Evolutionary conservation across 2,797 vertebrate species (phyloP).

Genomic region (Sebastes matsubarae): DNA sequence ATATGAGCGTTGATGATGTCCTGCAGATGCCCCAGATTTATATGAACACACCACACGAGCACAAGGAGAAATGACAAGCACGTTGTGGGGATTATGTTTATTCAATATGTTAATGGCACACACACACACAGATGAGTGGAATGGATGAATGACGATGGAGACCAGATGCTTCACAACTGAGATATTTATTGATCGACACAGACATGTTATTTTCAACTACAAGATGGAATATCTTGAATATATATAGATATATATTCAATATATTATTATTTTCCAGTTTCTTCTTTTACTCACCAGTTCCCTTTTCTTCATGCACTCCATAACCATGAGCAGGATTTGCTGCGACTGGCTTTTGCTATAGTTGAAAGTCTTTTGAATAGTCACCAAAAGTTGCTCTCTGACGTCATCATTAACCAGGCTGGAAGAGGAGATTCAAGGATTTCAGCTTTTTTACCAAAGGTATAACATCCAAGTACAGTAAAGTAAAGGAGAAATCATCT

Average conservation of each 20-base stretch:
- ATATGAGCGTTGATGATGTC: conserved; percentile 7
- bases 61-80: conserved; percentile 63
- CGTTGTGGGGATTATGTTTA: conserved; percentile 72
- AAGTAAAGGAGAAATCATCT: not conserved
- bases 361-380: conserved; percentile 98
- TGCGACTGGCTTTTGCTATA: conserved; percentile 93
- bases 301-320: conserved; percentile 99
- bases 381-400: conserved; percentile 95
- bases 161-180: conserved; percentile 56
- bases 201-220: conserved; percentile 14
- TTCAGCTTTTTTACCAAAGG: not conserved
- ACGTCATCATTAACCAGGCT: conserved; percentile 93
- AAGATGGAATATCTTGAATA: not conserved
- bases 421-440: conserved; percentile 4
- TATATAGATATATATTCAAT: not conserved
- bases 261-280: not conserved
- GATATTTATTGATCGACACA: conserved; percentile 71
- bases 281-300: conserved; percentile 90
- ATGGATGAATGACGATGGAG: conserved; percentile 71
- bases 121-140: conserved; percentile 53
- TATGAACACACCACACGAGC: conserved; percentile 46
- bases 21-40: conserved; percentile 43
- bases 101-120: conserved; percentile 71
- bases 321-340: conserved; percentile 93
- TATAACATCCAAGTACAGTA: not conserved